phyloP scores from a whole-genome alignment of 2,888 invertebrate species.

The Habroteleia sp. region DNA sequence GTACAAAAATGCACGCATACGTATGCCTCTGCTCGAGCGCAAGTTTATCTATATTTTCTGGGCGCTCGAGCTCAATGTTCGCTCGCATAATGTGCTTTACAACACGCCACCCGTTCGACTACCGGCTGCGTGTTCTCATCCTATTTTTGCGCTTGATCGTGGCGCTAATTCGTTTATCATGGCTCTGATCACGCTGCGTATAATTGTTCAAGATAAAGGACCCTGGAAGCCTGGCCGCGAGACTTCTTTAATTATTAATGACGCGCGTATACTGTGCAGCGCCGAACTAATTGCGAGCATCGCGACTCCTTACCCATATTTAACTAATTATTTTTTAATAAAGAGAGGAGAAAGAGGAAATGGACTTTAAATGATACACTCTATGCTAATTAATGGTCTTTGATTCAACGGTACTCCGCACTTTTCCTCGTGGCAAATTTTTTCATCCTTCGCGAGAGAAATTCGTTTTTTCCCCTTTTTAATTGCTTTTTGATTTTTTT shows the following conservation, averaged over 20 bases:
- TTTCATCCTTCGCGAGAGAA: background rate
- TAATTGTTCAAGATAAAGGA: conserved; percentile 72
- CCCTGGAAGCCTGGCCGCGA: conserved; percentile 57
- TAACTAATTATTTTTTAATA: conserved; percentile 63
- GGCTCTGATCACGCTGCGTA: conserved; percentile 64
- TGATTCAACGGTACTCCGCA: conserved; percentile 29
- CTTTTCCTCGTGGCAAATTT: conserved; percentile 38
- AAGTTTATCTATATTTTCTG: conserved; percentile 26
- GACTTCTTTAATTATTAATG: conserved; percentile 68
- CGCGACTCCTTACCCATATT: conserved; percentile 54
- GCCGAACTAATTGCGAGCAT: conserved; percentile 63
- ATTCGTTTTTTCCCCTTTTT: conserved; percentile 9
- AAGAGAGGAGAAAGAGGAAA: no score
- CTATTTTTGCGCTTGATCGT: conserved; percentile 77
- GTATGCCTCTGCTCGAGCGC: background rate
- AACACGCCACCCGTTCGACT: conserved; percentile 58
- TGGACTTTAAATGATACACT: conserved; percentile 44
- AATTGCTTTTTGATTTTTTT: no score
- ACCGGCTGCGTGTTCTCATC: conserved; percentile 72
- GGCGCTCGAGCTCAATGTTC: conserved; percentile 23
- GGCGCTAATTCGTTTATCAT: conserved; percentile 73
- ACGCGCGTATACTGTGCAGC: conserved; percentile 46
- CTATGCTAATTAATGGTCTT: conserved; percentile 47
- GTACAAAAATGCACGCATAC: conserved; percentile 17
- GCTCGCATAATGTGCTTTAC: conserved; percentile 55